Base-by-base conservation (phyloP, 2,888 invertebrate species). In the Pollenia angustigena region DNA sequence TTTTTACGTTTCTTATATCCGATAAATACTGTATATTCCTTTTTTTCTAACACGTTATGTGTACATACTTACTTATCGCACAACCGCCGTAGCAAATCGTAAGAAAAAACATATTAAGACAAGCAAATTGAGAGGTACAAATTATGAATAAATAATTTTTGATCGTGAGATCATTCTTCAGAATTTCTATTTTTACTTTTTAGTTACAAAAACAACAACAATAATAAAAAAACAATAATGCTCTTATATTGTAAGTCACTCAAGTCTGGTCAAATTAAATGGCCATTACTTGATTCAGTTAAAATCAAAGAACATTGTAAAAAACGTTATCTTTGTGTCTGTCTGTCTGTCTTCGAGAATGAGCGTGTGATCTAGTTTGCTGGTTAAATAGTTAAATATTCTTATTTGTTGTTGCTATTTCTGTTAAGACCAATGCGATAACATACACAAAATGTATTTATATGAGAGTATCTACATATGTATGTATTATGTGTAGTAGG, bases 271-370 rank as follows among this genome's bases (percentile, higher is more conserved):
- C n/a, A 16, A 14, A 14, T 58, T 40, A 14, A 56, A 76, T 76
- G 76, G 76, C 58, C 76, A 76, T 64, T 76, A 78, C 56, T 78
- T 46, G 60, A 62, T 75, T 78, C 48, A 68, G 66, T 78, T 78
- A 16, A 78, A 78, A 78, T 78, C 78, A 58, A 68, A 46, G 56
- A 78, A 78, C 56, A 42, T 16, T 40, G n/a, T 32, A 40, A 58
- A 12, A 58, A 40, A 62, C 42, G 10, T 62, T 62, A 62, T 62
- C 40, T 58, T n/a, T 58, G 14, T n/a, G 58, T 42, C 40, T 9
- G 16, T 40, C 42, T 16, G 58, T 72, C 14, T 58, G 46, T 60
- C 11, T 74, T 6, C 6, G 32, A 32, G 32, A 4, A 42, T 32
- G 32, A 40, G 56, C 14, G 14, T 14, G 58, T 32, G 4, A 32